Conservation (phyloP, 1,140 invertebrate species). For the Samia ricini region DNA sequence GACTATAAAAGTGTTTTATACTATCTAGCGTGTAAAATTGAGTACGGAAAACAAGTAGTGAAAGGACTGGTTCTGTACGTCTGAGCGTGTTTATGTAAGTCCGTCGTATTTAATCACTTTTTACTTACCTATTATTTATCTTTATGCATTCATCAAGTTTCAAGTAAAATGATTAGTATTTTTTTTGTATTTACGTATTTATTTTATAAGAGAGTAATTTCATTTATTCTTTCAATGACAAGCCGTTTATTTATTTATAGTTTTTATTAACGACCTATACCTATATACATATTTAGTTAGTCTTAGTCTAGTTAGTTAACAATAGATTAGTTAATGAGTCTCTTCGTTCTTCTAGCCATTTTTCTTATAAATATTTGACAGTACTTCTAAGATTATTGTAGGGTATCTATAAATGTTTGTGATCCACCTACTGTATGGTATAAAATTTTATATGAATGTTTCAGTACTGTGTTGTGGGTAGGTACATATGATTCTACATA, state of each 20-base stretch:
- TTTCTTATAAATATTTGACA: neutral
- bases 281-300: too few species aligned
- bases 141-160: neutral
- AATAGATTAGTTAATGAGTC: too few species aligned
- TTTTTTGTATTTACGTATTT: too few species aligned
- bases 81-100: constrained; percentile 49
- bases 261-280: too few species aligned
- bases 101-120: constrained; percentile 32
- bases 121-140: neutral
- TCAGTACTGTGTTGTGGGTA: neutral
- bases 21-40: constrained; percentile 23
- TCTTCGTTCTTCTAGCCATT: too few species aligned
- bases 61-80: constrained; percentile 21
- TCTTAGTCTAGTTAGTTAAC: too few species aligned
- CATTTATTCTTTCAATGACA: too few species aligned
- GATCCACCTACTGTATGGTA: neutral
- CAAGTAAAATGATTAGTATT: too few species aligned
- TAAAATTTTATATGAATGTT: neutral
- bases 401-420: neutral
- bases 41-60: constrained; percentile 16
- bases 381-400: neutral
- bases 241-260: too few species aligned
- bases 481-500: neutral
- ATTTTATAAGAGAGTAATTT: too few species aligned
- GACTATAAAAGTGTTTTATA: constrained; percentile 22